Evolutionary conservation across 2,888 invertebrate species (phyloP).

Genomic region (Automeris io): DNA sequence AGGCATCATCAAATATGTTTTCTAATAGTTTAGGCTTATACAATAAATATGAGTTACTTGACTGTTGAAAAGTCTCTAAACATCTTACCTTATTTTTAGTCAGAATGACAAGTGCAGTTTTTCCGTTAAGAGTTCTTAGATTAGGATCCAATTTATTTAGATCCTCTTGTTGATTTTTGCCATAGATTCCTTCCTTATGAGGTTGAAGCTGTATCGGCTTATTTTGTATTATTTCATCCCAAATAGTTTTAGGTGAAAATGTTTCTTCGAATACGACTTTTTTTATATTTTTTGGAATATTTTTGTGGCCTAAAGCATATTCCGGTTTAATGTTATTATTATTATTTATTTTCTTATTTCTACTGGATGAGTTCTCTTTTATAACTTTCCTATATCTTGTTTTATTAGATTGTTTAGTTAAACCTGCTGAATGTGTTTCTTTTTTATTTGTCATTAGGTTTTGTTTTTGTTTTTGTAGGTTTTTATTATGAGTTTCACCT

Average conservation of each 20-base stretch:
- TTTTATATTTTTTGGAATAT: constrained; percentile 14
- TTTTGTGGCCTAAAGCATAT: not conserved
- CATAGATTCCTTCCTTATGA: constrained; percentile 9
- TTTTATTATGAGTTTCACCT: too few relatives aligned
- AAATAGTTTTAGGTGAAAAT: constrained; percentile 26
- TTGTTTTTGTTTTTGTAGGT: constrained; percentile 13
- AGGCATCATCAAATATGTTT: too few relatives aligned
- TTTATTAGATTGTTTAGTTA: constrained; percentile 10
- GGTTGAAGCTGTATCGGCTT: constrained; percentile 24
- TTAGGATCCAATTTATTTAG: not conserved
- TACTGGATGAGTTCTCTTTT: constrained; percentile 4
- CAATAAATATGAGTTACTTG: too few relatives aligned
- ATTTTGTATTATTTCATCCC: constrained; percentile 26
- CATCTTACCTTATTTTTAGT: constrained; percentile 13
- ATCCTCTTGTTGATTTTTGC: constrained; percentile 3
- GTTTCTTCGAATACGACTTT: constrained; percentile 23
- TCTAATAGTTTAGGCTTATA: too few relatives aligned
- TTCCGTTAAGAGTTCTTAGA: constrained; percentile 8
- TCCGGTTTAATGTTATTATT: not conserved
- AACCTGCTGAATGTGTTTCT: constrained; percentile 2
- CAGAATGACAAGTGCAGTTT: constrained; percentile 14
- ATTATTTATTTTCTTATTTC: not conserved
- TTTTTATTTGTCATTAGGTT: constrained; percentile 3
- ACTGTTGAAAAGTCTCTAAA: too few relatives aligned
- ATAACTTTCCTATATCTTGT: constrained; percentile 12